phyloP scores from a whole-genome alignment of 2,797 vertebrate genomes.

The Leptoclinus maculatus region DNA sequence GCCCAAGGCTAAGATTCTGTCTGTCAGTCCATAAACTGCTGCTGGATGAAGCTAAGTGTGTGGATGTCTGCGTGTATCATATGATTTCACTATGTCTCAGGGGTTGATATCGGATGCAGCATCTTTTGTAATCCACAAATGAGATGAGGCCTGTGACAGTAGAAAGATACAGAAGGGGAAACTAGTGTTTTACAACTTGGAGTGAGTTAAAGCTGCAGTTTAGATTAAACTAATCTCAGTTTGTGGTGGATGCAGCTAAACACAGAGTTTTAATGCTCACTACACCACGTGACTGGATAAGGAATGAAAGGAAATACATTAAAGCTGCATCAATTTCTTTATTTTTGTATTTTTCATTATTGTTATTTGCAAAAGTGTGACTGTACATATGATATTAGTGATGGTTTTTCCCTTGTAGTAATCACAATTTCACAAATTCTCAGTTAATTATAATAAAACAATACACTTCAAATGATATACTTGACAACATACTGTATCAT shows the following conservation, averaged over 20 bases:
- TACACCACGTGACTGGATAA: not conserved
- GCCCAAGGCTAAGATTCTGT: constrained; percentile 5
- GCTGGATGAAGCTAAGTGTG: constrained; percentile 2
- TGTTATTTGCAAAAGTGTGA: not conserved
- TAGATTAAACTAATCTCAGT: not conserved
- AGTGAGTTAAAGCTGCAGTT: not conserved
- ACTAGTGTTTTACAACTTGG: not conserved
- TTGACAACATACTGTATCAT: too few species aligned
- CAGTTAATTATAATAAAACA: not conserved
- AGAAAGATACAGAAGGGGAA: constrained; percentile 5
- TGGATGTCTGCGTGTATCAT: constrained; percentile 2
- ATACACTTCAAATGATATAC: not conserved
- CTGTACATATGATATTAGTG: not conserved
- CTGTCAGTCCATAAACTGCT: constrained; percentile 2
- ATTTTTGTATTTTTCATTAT: not conserved
- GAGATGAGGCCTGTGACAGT: not conserved
- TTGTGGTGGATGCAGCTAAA: not conserved
- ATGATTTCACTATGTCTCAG: constrained; percentile 20
- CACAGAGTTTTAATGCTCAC: not conserved
- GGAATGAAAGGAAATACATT: not conserved
- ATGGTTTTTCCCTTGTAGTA: not conserved
- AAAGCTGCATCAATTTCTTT: not conserved
- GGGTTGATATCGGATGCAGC: constrained; percentile 6
- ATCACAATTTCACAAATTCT: not conserved
- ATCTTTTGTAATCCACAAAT: not conserved